Percentiles rank a stretch among this genome's conserved stretches.
Conservation (phyloP, 2,797 vertebrate genomes). For the Parauchenoglanis ngamensis region DNA sequence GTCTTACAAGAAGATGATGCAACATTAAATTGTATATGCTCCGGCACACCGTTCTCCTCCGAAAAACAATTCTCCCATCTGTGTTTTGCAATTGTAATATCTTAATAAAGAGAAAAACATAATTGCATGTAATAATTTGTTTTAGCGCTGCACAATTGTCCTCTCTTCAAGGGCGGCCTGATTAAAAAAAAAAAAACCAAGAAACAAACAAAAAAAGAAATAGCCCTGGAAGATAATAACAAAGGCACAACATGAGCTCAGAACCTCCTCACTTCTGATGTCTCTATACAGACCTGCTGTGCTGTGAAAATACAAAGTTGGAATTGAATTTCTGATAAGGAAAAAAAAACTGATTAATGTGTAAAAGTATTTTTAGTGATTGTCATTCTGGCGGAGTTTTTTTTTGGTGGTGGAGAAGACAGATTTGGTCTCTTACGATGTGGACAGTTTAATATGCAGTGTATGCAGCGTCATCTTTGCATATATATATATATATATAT, state of each 20-base stretch:
- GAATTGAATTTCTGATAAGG: slow-evolving; percentile 1
- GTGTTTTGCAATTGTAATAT: slow-evolving; percentile 7
- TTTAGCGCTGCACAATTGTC: background rate
- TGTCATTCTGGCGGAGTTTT: background rate
- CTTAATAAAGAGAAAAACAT: slow-evolving; percentile 10
- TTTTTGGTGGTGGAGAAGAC: background rate
- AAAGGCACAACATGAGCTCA: slow-evolving; percentile 17
- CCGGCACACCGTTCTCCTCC: background rate
- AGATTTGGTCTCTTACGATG: slow-evolving; percentile 5
- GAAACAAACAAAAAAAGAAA: background rate
- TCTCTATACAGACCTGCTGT: slow-evolving; percentile 11
- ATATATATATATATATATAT: background rate
- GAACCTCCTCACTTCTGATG: background rate
- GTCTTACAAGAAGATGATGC: background rate
- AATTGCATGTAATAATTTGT: slow-evolving; percentile 18
- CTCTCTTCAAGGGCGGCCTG: background rate
- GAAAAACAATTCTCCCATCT: background rate
- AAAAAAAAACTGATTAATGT: slow-evolving; percentile 6
- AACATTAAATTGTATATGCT: background rate
- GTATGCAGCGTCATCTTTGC: slow-evolving; percentile 7
- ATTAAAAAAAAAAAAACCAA: background rate
- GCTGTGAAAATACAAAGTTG: slow-evolving; percentile 14
- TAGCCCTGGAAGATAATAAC: slow-evolving; percentile 4
- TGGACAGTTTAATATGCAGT: slow-evolving; percentile 4
- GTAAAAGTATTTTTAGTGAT: background rate